Evolutionary conservation across 2,113 vertebrate genomes (phyloP).

Genomic region (Macquaria ambigua): DNA sequence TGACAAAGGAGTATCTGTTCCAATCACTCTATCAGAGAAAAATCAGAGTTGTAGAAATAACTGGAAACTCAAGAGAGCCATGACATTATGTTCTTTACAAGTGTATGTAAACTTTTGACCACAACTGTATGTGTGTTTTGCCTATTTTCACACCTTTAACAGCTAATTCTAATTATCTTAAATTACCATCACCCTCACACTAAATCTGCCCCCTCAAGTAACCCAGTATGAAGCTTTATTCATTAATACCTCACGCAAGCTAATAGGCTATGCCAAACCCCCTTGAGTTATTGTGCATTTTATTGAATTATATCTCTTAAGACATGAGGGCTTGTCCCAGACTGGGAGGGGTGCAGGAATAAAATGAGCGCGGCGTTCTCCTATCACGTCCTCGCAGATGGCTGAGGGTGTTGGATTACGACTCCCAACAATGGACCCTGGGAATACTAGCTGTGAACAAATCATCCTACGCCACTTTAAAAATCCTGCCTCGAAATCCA

Average conservation of each 20-base stretch:
- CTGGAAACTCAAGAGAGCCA: too few relatives aligned
- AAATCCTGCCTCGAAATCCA: conserved; percentile 40
- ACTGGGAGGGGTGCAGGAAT: conserved; percentile 40
- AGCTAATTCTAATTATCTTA: conserved; percentile 29
- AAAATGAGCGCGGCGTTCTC: conserved; percentile 70
- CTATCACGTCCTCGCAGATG: conserved; percentile 84
- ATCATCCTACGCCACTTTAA: conserved; percentile 70
- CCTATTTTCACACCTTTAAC: conserved; percentile 26
- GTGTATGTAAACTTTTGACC: too few relatives aligned
- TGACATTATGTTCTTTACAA: too few relatives aligned
- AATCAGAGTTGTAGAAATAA: too few relatives aligned
- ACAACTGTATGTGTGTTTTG: neutral
- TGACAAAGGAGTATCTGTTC: too few relatives aligned
- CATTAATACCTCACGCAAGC: conserved; percentile 52
- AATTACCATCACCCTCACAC: conserved; percentile 30
- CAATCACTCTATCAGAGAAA: too few relatives aligned
- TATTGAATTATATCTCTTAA: conserved; percentile 67
- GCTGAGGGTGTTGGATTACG: conserved; percentile 78
- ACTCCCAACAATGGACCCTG: conserved; percentile 73
- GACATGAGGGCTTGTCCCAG: conserved; percentile 45
- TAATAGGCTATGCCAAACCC: conserved; percentile 44
- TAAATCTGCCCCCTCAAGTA: conserved; percentile 52
- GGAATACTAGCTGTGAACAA: conserved; percentile 82
- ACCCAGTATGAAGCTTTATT: conserved; percentile 59
- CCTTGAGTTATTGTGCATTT: conserved; percentile 67